Base-by-base conservation (phyloP, 2,113 vertebrate species). In the Cheilinus undulatus region DNA sequence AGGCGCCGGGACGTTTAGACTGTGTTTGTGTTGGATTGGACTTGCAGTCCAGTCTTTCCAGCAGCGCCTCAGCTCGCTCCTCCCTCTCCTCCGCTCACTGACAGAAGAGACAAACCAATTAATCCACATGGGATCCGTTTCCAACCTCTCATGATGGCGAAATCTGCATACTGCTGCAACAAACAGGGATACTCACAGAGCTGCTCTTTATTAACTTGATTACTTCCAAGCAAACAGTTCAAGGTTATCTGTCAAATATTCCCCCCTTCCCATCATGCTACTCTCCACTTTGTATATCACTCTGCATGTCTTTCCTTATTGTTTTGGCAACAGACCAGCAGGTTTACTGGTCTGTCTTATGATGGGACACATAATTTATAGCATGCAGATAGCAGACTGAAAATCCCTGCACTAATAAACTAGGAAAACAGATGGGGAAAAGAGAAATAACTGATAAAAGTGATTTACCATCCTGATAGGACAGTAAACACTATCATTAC, bases 261-360 rank as follows among this genome's bases (percentile, higher is more conserved):
- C 3, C 26, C n/a, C 6, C 38, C 11, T 19, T 22, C 8, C 10
- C 11, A 11, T 28, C 38, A 0, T 26, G 1, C 22, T 20, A 17
- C 34, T 28, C 26, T 24, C 0, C 5, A 3, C 30, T n/a, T 23
- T 50, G 51, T 45, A n/a, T 23, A 45, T 23, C 17, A 17, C 7
- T 27, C 24, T 43, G 5, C n/a, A 17, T 19, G 7, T 23, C 20
- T 22, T 20, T 15, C 14, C 24, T 50, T 23, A 45, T 0, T 24
- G 56, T 73, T 84, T 65, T 46, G 59, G 36, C 73, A 69, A 69
- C 73, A 53, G n/a, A 69, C 11, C 46, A 5, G 45, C 45, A 27
- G 49, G 53, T 28, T 17, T 28, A 4, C 22, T 30, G n/a, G 2
- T 28, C 7, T 8, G 27, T 48, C 27, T n/a, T 45, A 8, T 20